Evolutionary conservation across 2,888 invertebrate species (phyloP).

Genomic region (Meiosimyza platycephala): DNA sequence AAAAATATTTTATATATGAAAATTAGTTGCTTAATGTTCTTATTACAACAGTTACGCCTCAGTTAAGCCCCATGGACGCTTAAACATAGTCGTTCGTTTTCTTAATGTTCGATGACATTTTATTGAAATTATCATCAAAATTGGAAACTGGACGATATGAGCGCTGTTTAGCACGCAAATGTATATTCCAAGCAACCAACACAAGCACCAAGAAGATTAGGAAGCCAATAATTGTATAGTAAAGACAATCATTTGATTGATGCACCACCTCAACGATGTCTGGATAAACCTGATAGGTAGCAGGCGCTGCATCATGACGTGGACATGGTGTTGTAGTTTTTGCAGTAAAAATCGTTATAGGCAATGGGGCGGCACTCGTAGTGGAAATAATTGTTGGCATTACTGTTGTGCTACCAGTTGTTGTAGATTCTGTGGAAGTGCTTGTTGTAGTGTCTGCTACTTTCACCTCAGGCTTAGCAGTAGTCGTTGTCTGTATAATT

Average conservation of each 20-base stretch:
- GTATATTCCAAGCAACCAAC: slow-evolving; percentile 51
- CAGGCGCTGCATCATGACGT: slow-evolving; percentile 44
- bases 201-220: slow-evolving; percentile 46
- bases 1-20: slow-evolving; percentile 18
- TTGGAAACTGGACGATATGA: slow-evolving; percentile 65
- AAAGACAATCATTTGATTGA: slow-evolving; percentile 47
- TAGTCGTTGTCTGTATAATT: not conserved
- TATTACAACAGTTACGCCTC: slow-evolving; percentile 32
- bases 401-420: slow-evolving; percentile 4
- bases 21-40: slow-evolving; percentile 16
- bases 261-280: slow-evolving; percentile 56
- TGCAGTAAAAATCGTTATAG: slow-evolving; percentile 33
- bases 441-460: slow-evolving; percentile 19
- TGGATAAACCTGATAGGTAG: slow-evolving; percentile 53
- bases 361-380: not conserved
- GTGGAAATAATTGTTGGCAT: slow-evolving; percentile 26
- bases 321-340: slow-evolving; percentile 36
- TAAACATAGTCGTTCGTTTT: slow-evolving; percentile 51
- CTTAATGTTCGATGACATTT: slow-evolving; percentile 50
- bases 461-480: slow-evolving; percentile 23
- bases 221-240: slow-evolving; percentile 49
- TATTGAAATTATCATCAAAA: slow-evolving; percentile 63
- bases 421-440: slow-evolving; percentile 19
- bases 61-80: slow-evolving; percentile 24
- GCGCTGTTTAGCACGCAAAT: slow-evolving; percentile 60